Percentiles rank a stretch among this genome's conserved stretches.
Evolutionary conservation across 2,797 vertebrate species (phyloP).

Genomic region (Spheniscus humboldti): DNA sequence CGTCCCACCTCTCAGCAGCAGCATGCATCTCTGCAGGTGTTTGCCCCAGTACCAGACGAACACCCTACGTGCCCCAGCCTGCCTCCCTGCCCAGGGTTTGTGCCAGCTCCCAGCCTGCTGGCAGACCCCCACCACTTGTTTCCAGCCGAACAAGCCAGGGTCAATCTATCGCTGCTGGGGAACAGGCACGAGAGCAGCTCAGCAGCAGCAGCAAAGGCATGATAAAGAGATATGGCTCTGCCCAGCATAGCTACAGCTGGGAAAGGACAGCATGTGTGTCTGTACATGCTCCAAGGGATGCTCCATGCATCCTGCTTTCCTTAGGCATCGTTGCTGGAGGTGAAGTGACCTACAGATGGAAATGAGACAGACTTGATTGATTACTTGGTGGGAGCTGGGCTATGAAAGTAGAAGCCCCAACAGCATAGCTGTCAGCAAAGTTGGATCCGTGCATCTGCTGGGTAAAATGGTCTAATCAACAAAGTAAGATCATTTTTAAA

Average conservation of each 20-base stretch:
- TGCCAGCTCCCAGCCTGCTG: background rate
- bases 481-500: background rate
- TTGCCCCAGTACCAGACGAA: background rate
- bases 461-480: background rate
- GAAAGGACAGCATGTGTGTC: background rate
- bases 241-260: background rate
- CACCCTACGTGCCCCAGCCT: background rate
- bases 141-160: background rate
- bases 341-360: background rate
- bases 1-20: background rate
- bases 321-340: background rate
- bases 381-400: background rate
- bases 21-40: background rate
- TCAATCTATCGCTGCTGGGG: background rate
- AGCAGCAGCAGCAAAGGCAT: background rate
- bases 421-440: background rate
- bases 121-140: accelerated
- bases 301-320: background rate
- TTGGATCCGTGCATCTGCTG: background rate
- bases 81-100: background rate
- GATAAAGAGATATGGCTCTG: background rate
- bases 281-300: background rate
- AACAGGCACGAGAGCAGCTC: background rate
- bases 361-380: background rate
- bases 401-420: background rate